phyloP scores from a whole-genome alignment of 92 coral and sea anemone species.

The Umimayanthus kanabou region DNA sequence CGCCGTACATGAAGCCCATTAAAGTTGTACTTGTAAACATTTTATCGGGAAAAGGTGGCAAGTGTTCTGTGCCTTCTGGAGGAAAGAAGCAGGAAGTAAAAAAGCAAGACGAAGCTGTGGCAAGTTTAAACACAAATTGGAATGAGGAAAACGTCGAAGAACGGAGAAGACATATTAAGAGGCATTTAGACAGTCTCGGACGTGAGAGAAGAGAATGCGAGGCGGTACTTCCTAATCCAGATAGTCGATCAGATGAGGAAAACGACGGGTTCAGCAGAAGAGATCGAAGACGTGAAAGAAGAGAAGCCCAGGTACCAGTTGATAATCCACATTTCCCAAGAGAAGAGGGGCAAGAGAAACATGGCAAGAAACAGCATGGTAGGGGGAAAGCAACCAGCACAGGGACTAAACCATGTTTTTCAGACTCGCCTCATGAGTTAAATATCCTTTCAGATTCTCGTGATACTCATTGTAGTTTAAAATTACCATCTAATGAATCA shows the following conservation, averaged over 20 bases:
- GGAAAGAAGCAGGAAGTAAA: constrained; percentile 3
- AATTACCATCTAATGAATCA: not conserved
- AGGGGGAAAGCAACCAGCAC: not conserved
- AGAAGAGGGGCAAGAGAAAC: not conserved
- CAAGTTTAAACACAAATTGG: not conserved
- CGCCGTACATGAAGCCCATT: constrained; percentile 23
- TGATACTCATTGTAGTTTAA: not conserved
- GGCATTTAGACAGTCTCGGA: too few species aligned
- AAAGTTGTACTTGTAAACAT: constrained; percentile 6
- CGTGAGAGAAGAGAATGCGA: too few species aligned
- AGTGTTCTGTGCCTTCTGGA: not conserved
- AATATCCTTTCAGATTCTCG: not conserved
- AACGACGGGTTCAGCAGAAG: not conserved
- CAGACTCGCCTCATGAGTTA: not conserved
- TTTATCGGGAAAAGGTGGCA: constrained; percentile 8
- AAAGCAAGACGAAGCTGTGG: not conserved
- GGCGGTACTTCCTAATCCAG: too few species aligned
- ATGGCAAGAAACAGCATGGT: not conserved
- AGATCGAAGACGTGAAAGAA: not conserved
- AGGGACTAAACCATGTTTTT: not conserved
- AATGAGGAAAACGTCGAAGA: not conserved
- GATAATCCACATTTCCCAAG: not conserved
- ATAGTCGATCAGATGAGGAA: not conserved
- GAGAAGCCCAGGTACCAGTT: not conserved
- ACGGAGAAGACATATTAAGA: not conserved